Percentiles rank a stretch among this genome's conserved stretches.
Conservation (phyloP, 2,113 vertebrate species). For the Scatophagus argus region DNA sequence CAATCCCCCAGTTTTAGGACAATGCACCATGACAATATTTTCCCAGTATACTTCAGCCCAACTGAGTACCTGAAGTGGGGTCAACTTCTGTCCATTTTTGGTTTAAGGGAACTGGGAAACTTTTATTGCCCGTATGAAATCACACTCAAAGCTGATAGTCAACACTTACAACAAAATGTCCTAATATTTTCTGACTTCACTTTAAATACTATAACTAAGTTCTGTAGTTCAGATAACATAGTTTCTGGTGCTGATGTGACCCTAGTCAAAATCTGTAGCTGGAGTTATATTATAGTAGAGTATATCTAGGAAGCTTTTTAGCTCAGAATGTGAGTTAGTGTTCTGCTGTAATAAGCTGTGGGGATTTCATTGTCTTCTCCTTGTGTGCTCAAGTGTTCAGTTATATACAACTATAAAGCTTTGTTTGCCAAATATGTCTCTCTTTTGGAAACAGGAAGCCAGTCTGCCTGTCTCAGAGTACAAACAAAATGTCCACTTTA, state of each 20-base stretch:
- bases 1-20: neutral
- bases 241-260: neutral
- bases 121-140: no score
- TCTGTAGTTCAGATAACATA: neutral
- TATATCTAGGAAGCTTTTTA: neutral
- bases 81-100: no score
- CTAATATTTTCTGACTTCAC: neutral
- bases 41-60: no score
- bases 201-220: neutral
- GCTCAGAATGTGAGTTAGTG: neutral
- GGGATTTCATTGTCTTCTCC: conserved; percentile 7
- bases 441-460: conserved; percentile 28
- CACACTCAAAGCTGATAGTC: neutral
- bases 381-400: conserved; percentile 22
- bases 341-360: neutral
- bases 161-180: neutral
- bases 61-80: no score
- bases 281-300: neutral
- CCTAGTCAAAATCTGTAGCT: neutral
- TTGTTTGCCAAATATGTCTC: conserved; percentile 40
- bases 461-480: conserved; percentile 19
- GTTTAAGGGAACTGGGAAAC: no score
- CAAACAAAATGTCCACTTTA: conserved; percentile 24
- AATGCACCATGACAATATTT: no score
- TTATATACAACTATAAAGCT: conserved; percentile 17